Evolutionary conservation across 2,797 vertebrate species (phyloP).

Genomic region (Rhinatrema bivittatum): DNA sequence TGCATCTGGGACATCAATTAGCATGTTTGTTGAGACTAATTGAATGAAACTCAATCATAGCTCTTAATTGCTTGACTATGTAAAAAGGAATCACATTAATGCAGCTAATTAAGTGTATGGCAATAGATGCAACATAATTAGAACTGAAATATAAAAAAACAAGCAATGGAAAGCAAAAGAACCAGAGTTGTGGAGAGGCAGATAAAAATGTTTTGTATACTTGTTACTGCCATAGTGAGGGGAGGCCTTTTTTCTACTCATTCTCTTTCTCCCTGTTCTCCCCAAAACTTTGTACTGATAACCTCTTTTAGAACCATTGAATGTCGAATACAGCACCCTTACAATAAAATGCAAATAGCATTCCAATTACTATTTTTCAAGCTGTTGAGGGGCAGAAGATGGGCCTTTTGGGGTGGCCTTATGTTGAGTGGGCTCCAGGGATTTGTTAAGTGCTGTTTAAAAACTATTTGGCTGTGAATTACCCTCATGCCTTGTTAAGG

Average conservation of each 20-base stretch:
- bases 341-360: slow-evolving; percentile 81
- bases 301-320: slow-evolving; percentile 3
- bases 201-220: not conserved
- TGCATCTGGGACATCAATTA: slow-evolving; percentile 88
- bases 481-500: slow-evolving; percentile 86
- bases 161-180: slow-evolving; percentile 38
- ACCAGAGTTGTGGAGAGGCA: slow-evolving; percentile 2
- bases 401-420: slow-evolving; percentile 69
- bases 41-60: slow-evolving; percentile 97
- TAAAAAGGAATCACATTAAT: slow-evolving; percentile 98
- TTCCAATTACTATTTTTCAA: slow-evolving; percentile 91
- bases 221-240: not conserved
- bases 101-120: slow-evolving; percentile 91
- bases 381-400: slow-evolving; percentile 75
- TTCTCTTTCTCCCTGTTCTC: not conserved
- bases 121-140: slow-evolving; percentile 85
- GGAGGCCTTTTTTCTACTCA: slow-evolving; percentile 23
- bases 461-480: slow-evolving; percentile 96
- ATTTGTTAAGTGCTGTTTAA: slow-evolving; percentile 95
- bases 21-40: slow-evolving; percentile 96
- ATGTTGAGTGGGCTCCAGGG: slow-evolving; percentile 86
- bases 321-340: slow-evolving; percentile 37
- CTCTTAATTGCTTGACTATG: slow-evolving; percentile 92
- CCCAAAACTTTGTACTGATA: slow-evolving; percentile 8
- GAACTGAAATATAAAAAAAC: slow-evolving; percentile 58